Percentiles rank a stretch among this genome's conserved stretches.
These are phyloP conservation scores for Callithrix jacchus DNA, from an alignment of 2,113 vertebrate species.

Conservation along the genomic window DNA sequence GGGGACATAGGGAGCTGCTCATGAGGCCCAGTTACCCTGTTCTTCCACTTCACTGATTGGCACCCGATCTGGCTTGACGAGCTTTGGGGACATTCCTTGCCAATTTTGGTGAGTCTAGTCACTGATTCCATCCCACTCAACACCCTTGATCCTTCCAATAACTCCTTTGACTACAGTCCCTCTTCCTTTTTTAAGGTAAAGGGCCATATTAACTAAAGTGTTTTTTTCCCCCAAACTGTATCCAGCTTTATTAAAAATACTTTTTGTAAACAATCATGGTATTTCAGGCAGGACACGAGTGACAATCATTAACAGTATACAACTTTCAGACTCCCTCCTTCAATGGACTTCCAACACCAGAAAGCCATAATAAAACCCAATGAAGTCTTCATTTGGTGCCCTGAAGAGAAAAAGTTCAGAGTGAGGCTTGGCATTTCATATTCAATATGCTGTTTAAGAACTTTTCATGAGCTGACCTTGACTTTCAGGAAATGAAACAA, in stretches of 20 bases:
- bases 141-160: background rate
- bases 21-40: background rate
- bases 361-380: background rate
- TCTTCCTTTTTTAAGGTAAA: constrained; percentile 12
- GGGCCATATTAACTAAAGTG: background rate
- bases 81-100: background rate
- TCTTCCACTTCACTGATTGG: background rate
- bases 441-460: background rate
- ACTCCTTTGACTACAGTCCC: background rate
- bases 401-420: background rate
- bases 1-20: background rate
- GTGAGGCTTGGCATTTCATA: background rate
- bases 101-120: background rate
- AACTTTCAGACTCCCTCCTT: background rate
- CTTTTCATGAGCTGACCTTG: background rate
- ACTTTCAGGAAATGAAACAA: background rate
- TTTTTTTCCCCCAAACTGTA: background rate
- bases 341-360: background rate
- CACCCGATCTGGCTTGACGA: background rate
- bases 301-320: background rate
- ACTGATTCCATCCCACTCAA: background rate
- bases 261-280: background rate
- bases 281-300: background rate
- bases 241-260: background rate
- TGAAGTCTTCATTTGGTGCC: background rate